Base-by-base conservation (phyloP, 2,113 vertebrate species). In the Apodemus sylvaticus region DNA sequence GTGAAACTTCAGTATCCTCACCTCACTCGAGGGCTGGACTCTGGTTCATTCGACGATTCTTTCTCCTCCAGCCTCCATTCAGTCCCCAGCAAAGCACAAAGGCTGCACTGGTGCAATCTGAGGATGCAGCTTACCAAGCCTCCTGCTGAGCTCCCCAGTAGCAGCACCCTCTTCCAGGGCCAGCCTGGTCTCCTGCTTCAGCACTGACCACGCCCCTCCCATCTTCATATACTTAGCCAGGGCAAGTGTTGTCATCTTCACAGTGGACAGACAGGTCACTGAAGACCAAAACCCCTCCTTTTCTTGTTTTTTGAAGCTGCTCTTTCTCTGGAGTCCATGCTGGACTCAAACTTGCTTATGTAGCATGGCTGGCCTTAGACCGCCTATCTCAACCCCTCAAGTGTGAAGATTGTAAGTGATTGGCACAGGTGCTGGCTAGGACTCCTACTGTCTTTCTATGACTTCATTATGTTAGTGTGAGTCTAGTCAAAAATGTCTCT, bases 91-190 rank as follows among this genome's bases (percentile, higher is more conserved):
- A 29, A 48, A 6, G 0, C n/a, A 77, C 7, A 4, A 0, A n/a
- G 42, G 39, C n/a, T 26, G 13, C 16, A 1, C 79, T n/a, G 12
- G 24, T 17, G n/a, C 26, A 17, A 11, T 42, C 24, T 29, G 53
- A 60, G 20, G 36, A 26, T 42, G n/a, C 3, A 29, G 17, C 42
- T 31, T 45, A 20, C 53, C 26, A 73, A 6, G 1, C 45, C 53
- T 66, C 16, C 1, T 0, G 48, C 79, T 51, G 22, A 24, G 1
- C 31, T 8, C 45, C 16, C 4, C n/a, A 26, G 45, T 0, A 22
- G 22, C 13, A 2, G 11, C 3, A 12, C 0, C 26, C 45, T 24
- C 29, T 51, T 53, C 26, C 10, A 2, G 11, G 36, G 26, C 51
- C 86, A 86, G 83, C 83, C 90, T 77, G 78, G 60, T 51, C 39